A percentile compares a stretch with the other conserved stretches of the same genome.
phyloP scores from a whole-genome alignment of 2,113 vertebrate genomes.

The Lates calcarifer region DNA sequence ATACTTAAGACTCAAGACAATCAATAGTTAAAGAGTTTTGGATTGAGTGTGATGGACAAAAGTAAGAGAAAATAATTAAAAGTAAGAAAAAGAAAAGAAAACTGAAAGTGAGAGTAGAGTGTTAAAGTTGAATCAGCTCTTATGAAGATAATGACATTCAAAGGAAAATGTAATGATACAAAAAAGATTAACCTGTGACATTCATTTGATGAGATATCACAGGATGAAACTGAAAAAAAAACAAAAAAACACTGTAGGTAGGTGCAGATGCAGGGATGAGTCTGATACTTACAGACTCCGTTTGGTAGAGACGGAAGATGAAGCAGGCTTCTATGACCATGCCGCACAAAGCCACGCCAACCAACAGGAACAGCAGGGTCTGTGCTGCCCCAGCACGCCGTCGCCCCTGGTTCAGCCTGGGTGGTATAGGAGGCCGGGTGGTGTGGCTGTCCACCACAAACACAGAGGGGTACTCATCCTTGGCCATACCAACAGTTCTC shows the following conservation, averaged over 20 bases:
- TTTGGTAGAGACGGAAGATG: conserved; percentile 77
- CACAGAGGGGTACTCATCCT: conserved; percentile 68
- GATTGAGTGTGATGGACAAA: background rate
- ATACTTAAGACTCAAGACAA: background rate
- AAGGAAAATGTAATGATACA: background rate
- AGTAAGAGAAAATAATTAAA: background rate
- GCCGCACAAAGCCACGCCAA: conserved; percentile 75
- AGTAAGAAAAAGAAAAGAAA: conserved; percentile 2
- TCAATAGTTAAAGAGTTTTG: background rate
- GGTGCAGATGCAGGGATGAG: background rate
- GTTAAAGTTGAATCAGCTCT: background rate
- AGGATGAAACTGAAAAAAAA: background rate
- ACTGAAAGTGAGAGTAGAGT: conserved; percentile 24
- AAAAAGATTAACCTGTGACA: background rate
- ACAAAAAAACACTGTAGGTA: background rate
- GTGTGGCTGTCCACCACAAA: conserved; percentile 83
- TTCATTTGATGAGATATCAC: background rate
- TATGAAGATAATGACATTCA: conserved; percentile 7
- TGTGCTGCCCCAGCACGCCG: background rate
- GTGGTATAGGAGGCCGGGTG: conserved; percentile 70
- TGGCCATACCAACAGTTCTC: conserved; percentile 59
- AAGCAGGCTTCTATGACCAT: conserved; percentile 84
- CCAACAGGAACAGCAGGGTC: conserved; percentile 78
- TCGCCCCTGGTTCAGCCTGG: background rate
- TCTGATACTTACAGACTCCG: conserved; percentile 59